Evolutionary conservation across 2,888 invertebrate genomes (phyloP).

Genomic region (Homarus gammarus): DNA sequence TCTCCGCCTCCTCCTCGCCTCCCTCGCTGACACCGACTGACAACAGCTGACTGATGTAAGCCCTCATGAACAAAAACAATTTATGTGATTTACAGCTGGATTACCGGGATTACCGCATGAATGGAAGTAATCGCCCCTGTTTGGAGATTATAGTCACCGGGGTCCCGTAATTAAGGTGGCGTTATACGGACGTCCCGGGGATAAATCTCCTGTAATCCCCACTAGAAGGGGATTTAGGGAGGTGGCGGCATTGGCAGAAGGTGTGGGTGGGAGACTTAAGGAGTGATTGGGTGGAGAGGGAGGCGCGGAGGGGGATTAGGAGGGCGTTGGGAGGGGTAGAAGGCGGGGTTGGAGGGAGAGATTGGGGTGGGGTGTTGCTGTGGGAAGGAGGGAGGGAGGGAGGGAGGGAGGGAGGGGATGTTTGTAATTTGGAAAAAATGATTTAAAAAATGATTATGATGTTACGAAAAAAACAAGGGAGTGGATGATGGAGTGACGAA

Average conservation of each 20-base stretch:
- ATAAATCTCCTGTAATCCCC: slow-evolving; percentile 13
- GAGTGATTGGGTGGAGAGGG: too few relatives aligned
- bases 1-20: neutral
- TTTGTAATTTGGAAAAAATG: too few relatives aligned
- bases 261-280: neutral
- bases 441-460: neutral
- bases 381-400: neutral
- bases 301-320: too few relatives aligned
- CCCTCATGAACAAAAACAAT: slow-evolving; percentile 38
- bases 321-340: too few relatives aligned
- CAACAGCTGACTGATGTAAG: slow-evolving; percentile 15
- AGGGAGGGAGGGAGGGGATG: neutral
- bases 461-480: neutral
- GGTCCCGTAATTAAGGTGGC: slow-evolving; percentile 29
- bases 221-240: slow-evolving; percentile 4
- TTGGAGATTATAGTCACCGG: slow-evolving; percentile 26
- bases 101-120: slow-evolving; percentile 25
- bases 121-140: slow-evolving; percentile 36
- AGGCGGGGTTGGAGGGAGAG: too few relatives aligned
- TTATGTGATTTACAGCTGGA: slow-evolving; percentile 46
- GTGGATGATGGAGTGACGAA: neutral
- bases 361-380: too few relatives aligned
- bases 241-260: neutral
- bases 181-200: slow-evolving; percentile 25
- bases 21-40: neutral